Conservation (phyloP, 2,888 invertebrate species). For the Pinctada fucata region DNA sequence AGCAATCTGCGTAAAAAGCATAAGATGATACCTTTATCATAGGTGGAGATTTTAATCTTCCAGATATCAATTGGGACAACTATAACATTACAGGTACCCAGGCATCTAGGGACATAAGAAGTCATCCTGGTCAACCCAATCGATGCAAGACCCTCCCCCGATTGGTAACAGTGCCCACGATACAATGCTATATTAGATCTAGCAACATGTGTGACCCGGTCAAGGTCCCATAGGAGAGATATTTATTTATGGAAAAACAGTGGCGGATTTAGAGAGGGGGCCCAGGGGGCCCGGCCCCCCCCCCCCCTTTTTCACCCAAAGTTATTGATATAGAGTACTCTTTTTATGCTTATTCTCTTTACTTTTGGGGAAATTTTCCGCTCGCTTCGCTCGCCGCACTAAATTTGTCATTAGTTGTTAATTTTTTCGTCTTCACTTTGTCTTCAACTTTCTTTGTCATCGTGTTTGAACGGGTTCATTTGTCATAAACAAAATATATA, state of each 20-base stretch:
- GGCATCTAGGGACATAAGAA: neutral
- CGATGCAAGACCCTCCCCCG: constrained; percentile 3
- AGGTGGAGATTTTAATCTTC: neutral
- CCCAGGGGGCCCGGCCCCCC: too few species aligned
- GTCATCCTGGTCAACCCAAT: neutral
- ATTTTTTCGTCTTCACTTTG: too few species aligned
- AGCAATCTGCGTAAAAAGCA: neutral
- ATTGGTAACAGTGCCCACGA: constrained; percentile 27
- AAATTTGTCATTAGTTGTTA: too few species aligned
- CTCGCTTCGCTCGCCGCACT: too few species aligned
- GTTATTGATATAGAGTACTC: too few species aligned
- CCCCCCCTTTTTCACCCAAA: too few species aligned
- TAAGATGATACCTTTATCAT: neutral
- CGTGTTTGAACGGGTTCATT: too few species aligned
- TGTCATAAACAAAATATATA: too few species aligned
- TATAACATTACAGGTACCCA: constrained; percentile 2
- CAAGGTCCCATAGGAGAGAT: neutral
- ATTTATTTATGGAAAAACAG: constrained; percentile 23
- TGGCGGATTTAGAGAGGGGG: too few species aligned
- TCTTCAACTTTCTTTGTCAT: too few species aligned
- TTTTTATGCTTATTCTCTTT: too few species aligned
- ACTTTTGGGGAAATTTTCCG: too few species aligned
- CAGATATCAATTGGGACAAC: constrained; percentile 1
- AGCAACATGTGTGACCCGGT: constrained; percentile 9
- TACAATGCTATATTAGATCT: constrained; percentile 18